Evolutionary conservation across 2,888 invertebrate genomes (phyloP).

Genomic region (Drosophila histrio): DNA sequence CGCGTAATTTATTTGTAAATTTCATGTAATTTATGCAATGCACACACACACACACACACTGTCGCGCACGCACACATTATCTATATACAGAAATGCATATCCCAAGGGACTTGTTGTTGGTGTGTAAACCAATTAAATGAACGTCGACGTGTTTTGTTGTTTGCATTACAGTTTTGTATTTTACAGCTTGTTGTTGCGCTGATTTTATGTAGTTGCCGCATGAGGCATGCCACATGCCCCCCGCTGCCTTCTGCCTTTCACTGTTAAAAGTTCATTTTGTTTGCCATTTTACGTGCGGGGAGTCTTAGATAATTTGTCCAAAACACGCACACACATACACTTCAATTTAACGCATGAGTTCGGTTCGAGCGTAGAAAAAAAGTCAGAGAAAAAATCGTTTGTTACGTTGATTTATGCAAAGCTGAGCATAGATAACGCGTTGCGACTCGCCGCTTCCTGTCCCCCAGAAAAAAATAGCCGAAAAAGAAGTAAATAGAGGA

Average conservation of each 20-base stretch:
- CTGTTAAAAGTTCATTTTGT: slow-evolving; percentile 62
- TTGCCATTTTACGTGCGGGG: slow-evolving; percentile 48
- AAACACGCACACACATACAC: slow-evolving; percentile 28
- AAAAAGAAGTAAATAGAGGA: not conserved
- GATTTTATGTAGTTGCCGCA: slow-evolving; percentile 33
- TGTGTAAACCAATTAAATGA: slow-evolving; percentile 69
- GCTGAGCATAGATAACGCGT: slow-evolving; percentile 66
- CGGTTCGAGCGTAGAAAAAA: slow-evolving; percentile 40
- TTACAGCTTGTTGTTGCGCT: slow-evolving; percentile 24
- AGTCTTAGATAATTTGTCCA: slow-evolving; percentile 65
- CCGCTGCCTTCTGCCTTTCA: slow-evolving; percentile 11
- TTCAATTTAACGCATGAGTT: slow-evolving; percentile 76
- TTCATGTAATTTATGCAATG: slow-evolving; percentile 61
- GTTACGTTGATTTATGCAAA: slow-evolving; percentile 73
- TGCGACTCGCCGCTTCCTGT: slow-evolving; percentile 52
- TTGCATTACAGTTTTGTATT: slow-evolving; percentile 63
- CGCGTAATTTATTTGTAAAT: slow-evolving; percentile 73
- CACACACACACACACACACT: slow-evolving; percentile 36
- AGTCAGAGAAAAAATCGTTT: slow-evolving; percentile 30
- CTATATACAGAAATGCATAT: slow-evolving; percentile 16
- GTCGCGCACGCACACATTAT: slow-evolving; percentile 4
- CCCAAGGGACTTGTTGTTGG: slow-evolving; percentile 32
- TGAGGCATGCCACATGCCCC: slow-evolving; percentile 10
- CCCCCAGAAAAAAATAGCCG: not conserved
- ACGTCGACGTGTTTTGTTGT: slow-evolving; percentile 57